A percentile compares a stretch with the other conserved stretches of the same genome.
Evolutionary conservation across 2,113 vertebrate species (phyloP).

Genomic region (Rhinolophus sinicus): DNA sequence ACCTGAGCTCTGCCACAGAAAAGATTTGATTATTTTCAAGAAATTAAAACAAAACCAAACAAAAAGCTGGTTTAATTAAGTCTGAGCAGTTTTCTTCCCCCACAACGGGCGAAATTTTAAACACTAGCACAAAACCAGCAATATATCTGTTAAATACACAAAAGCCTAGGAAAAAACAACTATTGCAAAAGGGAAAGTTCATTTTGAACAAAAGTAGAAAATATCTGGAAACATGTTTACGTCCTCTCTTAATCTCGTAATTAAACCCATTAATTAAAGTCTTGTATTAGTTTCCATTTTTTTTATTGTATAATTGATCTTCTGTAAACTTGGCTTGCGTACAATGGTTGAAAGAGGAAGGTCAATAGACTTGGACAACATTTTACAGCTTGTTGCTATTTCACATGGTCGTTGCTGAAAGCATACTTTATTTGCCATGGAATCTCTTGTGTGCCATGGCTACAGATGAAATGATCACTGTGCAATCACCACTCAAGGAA

Average conservation of each 20-base stretch:
- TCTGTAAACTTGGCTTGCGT: not conserved
- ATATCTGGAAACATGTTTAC: not conserved
- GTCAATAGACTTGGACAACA: not conserved
- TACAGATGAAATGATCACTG: not conserved
- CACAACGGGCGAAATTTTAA: not conserved
- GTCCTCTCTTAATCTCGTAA: conserved; percentile 29
- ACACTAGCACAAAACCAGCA: not conserved
- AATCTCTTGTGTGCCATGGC: not conserved
- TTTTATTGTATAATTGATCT: conserved; percentile 19
- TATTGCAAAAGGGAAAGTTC: not conserved
- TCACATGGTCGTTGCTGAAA: not conserved
- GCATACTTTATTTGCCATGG: not conserved
- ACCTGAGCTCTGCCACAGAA: not conserved
- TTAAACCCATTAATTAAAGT: conserved; percentile 53
- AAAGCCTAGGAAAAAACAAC: not conserved
- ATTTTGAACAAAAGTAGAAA: conserved; percentile 13
- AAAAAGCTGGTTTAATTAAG: not conserved
- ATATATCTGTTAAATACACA: not conserved
- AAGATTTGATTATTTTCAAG: conserved; percentile 29
- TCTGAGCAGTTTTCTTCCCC: not conserved
- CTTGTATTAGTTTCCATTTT: conserved; percentile 43
- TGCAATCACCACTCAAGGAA: not conserved
- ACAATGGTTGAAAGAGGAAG: not conserved
- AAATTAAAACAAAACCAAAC: not conserved
- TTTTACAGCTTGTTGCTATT: not conserved